These are phyloP conservation scores for Neosalanx taihuensis DNA, from an alignment of 2,797 vertebrate genomes.

Conservation along the genomic window DNA sequence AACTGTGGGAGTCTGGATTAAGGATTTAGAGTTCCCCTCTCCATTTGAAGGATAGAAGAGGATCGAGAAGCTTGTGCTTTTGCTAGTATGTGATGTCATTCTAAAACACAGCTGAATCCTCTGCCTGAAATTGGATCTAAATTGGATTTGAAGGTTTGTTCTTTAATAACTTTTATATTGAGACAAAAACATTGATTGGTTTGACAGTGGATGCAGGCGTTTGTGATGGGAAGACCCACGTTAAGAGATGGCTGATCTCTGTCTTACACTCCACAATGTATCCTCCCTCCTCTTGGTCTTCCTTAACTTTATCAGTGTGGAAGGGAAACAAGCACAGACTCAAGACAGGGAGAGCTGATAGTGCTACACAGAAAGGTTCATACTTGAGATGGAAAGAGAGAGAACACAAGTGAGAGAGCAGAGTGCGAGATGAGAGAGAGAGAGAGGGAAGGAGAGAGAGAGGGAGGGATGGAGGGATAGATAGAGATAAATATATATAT, in stretches of 20 bases:
- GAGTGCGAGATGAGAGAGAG: background rate
- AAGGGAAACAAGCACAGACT: conserved; percentile 54
- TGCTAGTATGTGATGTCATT: background rate
- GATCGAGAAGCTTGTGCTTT: background rate
- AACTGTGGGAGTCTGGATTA: background rate
- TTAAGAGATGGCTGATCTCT: conserved; percentile 20
- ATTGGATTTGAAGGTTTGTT: background rate
- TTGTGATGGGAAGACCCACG: background rate
- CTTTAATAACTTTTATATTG: background rate
- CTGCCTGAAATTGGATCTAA: background rate
- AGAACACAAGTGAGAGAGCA: background rate
- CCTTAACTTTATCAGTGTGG: conserved; percentile 24
- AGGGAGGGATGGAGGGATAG: background rate
- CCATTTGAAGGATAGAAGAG: background rate
- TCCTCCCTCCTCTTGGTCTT: background rate
- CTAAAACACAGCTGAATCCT: background rate
- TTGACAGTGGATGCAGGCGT: background rate
- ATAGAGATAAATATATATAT: too few relatives aligned
- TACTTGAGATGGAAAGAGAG: conserved; percentile 36
- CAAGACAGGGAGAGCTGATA: conserved; percentile 74
- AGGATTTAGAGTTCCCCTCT: background rate
- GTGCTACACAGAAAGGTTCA: conserved; percentile 65
- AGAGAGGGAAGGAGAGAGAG: background rate
- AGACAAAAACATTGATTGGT: conserved; percentile 24
- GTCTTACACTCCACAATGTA: conserved; percentile 22